Conservation (phyloP, 1,140 invertebrate genomes). For the Piezodorus guildinii region DNA sequence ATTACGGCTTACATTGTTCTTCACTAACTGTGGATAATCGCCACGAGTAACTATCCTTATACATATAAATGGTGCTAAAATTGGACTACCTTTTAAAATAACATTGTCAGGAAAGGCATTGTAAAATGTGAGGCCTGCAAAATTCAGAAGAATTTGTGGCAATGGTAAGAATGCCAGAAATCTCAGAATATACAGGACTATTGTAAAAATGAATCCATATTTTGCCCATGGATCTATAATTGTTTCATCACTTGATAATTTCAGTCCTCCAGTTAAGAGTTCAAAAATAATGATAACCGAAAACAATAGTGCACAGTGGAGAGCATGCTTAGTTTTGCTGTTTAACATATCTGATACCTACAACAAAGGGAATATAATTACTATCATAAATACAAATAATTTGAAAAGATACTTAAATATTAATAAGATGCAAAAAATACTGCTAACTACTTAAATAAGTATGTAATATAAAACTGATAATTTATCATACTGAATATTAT, state of each 20-base stretch:
- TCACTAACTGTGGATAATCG: slow-evolving; percentile 85
- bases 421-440: too few species aligned
- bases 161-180: slow-evolving; percentile 75
- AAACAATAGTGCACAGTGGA: slow-evolving; percentile 67
- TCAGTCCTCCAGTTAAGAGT: slow-evolving; percentile 64
- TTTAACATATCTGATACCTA: slow-evolving; percentile 39
- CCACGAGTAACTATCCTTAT: slow-evolving; percentile 91
- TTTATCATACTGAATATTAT: too few species aligned
- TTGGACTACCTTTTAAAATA: slow-evolving; percentile 72
- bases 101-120: slow-evolving; percentile 94
- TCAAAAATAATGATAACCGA: slow-evolving; percentile 66
- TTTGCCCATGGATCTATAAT: slow-evolving; percentile 64
- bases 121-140: slow-evolving; percentile 78
- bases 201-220: slow-evolving; percentile 61
- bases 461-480: too few species aligned
- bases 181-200: slow-evolving; percentile 63
- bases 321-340: slow-evolving; percentile 54
- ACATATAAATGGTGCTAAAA: slow-evolving; percentile 89
- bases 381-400: too few species aligned
- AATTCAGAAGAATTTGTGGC: slow-evolving; percentile 85
- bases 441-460: too few species aligned
- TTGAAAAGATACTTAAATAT: too few species aligned
- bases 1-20: slow-evolving; percentile 78
- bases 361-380: neutral
- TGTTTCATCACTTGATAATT: slow-evolving; percentile 46